Evolutionary conservation across 2,113 vertebrate species (phyloP).

Genomic region (Parotia lawesii): DNA sequence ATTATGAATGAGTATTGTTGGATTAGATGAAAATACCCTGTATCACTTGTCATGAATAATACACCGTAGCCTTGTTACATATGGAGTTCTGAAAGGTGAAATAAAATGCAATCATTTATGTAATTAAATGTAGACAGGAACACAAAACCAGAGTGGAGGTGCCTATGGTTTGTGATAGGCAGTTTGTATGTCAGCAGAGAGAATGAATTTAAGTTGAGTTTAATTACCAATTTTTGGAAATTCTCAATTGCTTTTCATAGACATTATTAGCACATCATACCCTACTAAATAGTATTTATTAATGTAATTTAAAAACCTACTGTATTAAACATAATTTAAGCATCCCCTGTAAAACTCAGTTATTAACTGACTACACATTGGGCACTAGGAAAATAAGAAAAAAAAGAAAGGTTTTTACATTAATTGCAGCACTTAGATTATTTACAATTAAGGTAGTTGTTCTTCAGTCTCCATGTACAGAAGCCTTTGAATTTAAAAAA

Average conservation of each 20-base stretch:
- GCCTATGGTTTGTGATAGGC: not conserved
- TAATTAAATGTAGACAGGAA: not conserved
- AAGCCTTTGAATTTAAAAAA: not conserved
- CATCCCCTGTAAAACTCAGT: not conserved
- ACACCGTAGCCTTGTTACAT: not conserved
- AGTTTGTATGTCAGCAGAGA: not conserved
- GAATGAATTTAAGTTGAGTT: not conserved
- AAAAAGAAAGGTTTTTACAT: not conserved
- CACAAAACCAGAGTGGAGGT: not conserved
- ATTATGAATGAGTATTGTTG: constrained; percentile 15
- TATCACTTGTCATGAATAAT: constrained; percentile 8
- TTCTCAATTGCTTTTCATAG: not conserved
- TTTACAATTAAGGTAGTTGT: not conserved
- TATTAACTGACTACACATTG: not conserved
- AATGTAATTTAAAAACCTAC: not conserved
- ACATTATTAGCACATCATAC: not conserved
- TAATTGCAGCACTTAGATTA: not conserved
- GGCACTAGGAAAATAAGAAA: not conserved
- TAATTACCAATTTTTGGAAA: not conserved
- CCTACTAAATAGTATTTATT: not conserved
- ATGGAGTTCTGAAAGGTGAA: constrained; percentile 13
- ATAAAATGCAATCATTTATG: constrained; percentile 8
- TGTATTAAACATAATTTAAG: not conserved
- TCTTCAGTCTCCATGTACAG: not conserved
- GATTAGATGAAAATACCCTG: constrained; percentile 9